Conservation (phyloP, 2,888 invertebrate genomes). For the Diarsia dahlii region DNA sequence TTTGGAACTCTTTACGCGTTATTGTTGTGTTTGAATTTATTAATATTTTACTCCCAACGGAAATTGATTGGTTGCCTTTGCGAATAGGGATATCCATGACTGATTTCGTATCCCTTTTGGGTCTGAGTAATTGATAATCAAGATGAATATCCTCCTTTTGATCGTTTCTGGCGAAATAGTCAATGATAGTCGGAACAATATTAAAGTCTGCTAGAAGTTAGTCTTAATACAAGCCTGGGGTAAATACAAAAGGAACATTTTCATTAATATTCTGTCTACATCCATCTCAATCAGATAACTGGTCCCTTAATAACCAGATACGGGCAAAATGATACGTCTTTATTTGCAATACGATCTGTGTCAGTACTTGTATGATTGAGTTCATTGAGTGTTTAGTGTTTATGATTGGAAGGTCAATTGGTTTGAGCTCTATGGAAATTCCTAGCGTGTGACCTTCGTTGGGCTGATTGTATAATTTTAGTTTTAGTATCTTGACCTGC, state of each 20-base stretch:
- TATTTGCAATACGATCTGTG: conserved; percentile 62
- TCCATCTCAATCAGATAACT: conserved; percentile 58
- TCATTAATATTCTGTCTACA: conserved; percentile 51
- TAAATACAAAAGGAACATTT: conserved; percentile 40
- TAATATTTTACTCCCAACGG: conserved; percentile 46
- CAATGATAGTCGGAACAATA: conserved; percentile 13
- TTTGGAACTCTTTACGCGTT: conserved; percentile 39
- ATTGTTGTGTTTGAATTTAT: conserved; percentile 58
- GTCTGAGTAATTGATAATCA: conserved; percentile 48
- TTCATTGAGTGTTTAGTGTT: conserved; percentile 53
- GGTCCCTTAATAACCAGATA: conserved; percentile 41
- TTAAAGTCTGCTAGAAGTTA: neutral
- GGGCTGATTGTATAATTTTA: conserved; percentile 26
- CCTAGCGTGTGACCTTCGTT: conserved; percentile 38
- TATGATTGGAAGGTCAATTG: conserved; percentile 60
- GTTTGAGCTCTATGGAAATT: conserved; percentile 42
- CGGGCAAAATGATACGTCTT: conserved; percentile 53
- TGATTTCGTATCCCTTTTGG: conserved; percentile 26
- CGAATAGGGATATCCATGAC: conserved; percentile 30
- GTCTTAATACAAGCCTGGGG: conserved; percentile 5
- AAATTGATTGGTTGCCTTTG: conserved; percentile 40
- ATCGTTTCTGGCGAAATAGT: conserved; percentile 6
- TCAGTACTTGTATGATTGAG: conserved; percentile 51
- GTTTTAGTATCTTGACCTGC: conserved; percentile 19
- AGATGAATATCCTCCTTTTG: conserved; percentile 10